These are phyloP conservation scores for Eilema griseolum DNA, from an alignment of 2,888 invertebrate genomes.

Conservation along the genomic window DNA sequence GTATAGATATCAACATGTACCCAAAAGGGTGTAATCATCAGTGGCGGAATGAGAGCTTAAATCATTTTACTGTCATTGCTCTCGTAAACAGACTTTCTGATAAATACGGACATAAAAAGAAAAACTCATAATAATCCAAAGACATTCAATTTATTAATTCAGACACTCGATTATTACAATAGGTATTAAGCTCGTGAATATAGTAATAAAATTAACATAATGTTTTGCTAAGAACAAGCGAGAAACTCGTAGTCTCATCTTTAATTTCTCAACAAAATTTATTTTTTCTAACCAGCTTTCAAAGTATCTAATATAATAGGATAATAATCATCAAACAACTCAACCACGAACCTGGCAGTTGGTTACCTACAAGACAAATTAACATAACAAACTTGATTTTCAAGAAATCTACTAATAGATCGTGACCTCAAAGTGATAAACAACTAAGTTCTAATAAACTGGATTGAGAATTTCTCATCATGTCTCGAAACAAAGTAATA, in stretches of 20 bases:
- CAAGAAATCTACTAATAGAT: slow-evolving; percentile 18
- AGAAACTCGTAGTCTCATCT: background rate
- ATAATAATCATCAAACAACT: background rate
- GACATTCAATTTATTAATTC: background rate
- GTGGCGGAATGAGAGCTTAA: background rate
- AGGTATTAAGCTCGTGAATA: background rate
- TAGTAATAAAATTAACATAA: background rate
- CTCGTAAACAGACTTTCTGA: background rate
- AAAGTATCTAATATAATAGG: slow-evolving; percentile 11
- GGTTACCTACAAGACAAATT: slow-evolving; percentile 5
- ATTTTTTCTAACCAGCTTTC: slow-evolving; percentile 23
- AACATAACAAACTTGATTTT: slow-evolving; percentile 25
- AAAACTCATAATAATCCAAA: background rate
- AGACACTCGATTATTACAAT: background rate
- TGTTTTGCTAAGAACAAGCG: background rate
- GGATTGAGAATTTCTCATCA: slow-evolving; percentile 53
- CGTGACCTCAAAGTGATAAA: slow-evolving; percentile 18
- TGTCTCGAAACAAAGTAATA: slow-evolving; percentile 53
- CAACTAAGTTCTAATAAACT: slow-evolving; percentile 37
- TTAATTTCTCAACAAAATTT: slow-evolving; percentile 4
- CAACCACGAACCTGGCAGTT: background rate
- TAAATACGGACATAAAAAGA: too few species aligned
- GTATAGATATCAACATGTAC: background rate
- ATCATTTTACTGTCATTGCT: background rate
- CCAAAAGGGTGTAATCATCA: background rate